Evolutionary conservation across 2,113 vertebrate species (phyloP).

Genomic region (Calidris pugnax): DNA sequence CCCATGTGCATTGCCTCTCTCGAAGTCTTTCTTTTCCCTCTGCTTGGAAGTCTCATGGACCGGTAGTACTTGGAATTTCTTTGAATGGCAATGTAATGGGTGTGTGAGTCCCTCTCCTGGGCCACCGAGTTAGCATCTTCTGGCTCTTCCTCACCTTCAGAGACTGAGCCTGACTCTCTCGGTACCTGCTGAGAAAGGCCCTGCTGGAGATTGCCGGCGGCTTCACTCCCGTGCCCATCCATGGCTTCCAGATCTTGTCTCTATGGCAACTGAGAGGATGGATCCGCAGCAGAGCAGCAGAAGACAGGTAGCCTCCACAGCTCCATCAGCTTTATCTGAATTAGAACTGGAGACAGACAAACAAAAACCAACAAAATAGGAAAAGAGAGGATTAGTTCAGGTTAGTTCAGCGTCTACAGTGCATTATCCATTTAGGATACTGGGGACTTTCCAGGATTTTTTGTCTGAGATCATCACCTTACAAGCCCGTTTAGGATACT

Average conservation of each 20-base stretch:
- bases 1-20: background rate
- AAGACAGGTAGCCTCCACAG: background rate
- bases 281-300: background rate
- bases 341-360: background rate
- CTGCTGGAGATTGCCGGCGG: background rate
- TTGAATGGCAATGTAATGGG: constrained; percentile 35
- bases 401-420: background rate
- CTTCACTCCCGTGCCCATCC: background rate
- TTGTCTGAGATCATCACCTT: background rate
- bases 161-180: background rate
- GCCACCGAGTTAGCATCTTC: background rate
- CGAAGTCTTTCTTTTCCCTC: background rate
- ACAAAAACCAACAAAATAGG: background rate
- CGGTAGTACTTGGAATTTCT: constrained; percentile 78
- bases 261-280: constrained; percentile 42
- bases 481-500: background rate
- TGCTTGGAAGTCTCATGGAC: constrained; percentile 56
- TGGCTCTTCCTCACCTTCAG: constrained; percentile 37
- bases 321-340: background rate
- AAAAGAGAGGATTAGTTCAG: background rate
- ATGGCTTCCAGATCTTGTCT: constrained; percentile 51
- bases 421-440: background rate
- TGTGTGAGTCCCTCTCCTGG: background rate
- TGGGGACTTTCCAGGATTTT: background rate
- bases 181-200: background rate